Evolutionary conservation across 2,888 invertebrate species (phyloP).

Genomic region (Macrosoma leucophasiata): DNA sequence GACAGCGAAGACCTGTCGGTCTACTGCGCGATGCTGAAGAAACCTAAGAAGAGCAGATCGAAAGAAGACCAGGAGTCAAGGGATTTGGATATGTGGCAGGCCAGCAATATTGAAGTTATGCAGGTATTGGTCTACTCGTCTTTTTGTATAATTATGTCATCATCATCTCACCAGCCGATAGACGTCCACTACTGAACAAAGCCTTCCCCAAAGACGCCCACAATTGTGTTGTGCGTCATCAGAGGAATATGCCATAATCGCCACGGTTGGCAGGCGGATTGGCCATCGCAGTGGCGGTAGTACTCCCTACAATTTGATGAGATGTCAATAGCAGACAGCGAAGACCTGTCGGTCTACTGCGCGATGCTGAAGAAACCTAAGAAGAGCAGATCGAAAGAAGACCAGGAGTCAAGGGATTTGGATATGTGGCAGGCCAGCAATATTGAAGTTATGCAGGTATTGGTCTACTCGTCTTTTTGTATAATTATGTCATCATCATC

Average conservation of each 20-base stretch:
- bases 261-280: too few species aligned
- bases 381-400: conserved; percentile 40
- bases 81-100: conserved; percentile 63
- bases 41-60: conserved; percentile 42
- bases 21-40: conserved; percentile 53
- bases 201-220: too few species aligned
- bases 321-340: conserved; percentile 48
- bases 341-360: conserved; percentile 52
- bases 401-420: conserved; percentile 47
- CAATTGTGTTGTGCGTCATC: too few species aligned
- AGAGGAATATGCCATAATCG: too few species aligned
- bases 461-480: neutral
- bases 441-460: conserved; percentile 58
- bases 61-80: conserved; percentile 45
- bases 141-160: neutral
- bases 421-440: conserved; percentile 65
- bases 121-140: conserved; percentile 34
- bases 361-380: conserved; percentile 52
- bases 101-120: conserved; percentile 59
- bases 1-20: conserved; percentile 51
- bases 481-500: neutral
- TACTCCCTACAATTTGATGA: conserved; percentile 39
- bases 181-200: too few species aligned
- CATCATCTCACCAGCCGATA: too few species aligned
- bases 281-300: too few species aligned